Conservation (phyloP, 2,113 vertebrate genomes). For the Etheostoma spectabile region DNA sequence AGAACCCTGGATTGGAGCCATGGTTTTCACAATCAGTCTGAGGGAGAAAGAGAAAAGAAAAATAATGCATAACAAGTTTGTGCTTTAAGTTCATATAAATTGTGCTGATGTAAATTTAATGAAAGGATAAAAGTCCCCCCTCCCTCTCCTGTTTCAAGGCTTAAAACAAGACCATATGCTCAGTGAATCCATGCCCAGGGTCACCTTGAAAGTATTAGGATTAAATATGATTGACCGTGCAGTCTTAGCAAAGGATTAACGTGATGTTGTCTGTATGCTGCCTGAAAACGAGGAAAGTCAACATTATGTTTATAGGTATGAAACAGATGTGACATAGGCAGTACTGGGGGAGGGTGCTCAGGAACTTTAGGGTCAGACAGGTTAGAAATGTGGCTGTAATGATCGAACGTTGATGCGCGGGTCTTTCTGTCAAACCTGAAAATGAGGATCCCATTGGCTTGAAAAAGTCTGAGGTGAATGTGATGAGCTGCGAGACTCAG, state of each 20-base stretch:
- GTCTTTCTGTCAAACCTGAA: slow-evolving; percentile 52
- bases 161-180: slow-evolving; percentile 69
- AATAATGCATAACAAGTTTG: slow-evolving; percentile 17
- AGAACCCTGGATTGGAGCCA: slow-evolving; percentile 1
- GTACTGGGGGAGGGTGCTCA: neutral
- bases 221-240: slow-evolving; percentile 75
- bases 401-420: slow-evolving; percentile 49
- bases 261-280: slow-evolving; percentile 63
- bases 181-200: slow-evolving; percentile 56
- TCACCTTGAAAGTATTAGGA: slow-evolving; percentile 81
- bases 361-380: slow-evolving; percentile 7
- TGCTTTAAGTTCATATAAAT: slow-evolving; percentile 27
- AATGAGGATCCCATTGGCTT: slow-evolving; percentile 65
- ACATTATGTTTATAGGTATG: slow-evolving; percentile 61
- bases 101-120: slow-evolving; percentile 55
- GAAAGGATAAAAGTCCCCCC: slow-evolving; percentile 55
- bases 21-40: slow-evolving; percentile 7
- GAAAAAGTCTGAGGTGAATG: slow-evolving; percentile 68
- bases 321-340: slow-evolving; percentile 44
- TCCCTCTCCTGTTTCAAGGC: slow-evolving; percentile 38
- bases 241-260: slow-evolving; percentile 78
- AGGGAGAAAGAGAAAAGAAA: neutral
- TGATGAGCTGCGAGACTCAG: slow-evolving; percentile 69
- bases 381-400: slow-evolving; percentile 45
- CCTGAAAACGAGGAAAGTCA: slow-evolving; percentile 63